Conservation (phyloP, 92 coral and sea anemone genomes). For the Zoanthus sociatus region DNA sequence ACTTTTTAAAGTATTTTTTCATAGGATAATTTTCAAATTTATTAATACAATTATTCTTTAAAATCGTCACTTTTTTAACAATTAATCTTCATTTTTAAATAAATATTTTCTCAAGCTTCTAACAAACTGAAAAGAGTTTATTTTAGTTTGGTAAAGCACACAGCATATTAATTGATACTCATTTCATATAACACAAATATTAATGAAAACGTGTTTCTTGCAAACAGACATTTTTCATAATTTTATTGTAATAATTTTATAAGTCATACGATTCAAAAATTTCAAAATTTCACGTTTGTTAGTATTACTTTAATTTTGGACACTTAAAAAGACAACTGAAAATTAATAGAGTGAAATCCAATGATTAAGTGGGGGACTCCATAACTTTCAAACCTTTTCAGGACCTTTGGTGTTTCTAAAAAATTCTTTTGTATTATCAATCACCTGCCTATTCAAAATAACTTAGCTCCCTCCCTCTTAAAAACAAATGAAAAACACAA, state of each 20-base stretch:
- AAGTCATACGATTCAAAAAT: not conserved
- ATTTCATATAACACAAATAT: not conserved
- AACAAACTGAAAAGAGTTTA: not conserved
- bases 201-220: not conserved
- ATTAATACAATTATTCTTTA: constrained; percentile 3
- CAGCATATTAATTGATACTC: not conserved
- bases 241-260: not conserved
- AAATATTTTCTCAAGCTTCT: not conserved
- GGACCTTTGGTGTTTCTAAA: too few relatives aligned
- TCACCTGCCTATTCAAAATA: too few relatives aligned
- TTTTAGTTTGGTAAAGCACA: not conserved
- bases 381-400: too few relatives aligned
- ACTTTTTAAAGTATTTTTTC: not conserved
- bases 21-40: not conserved
- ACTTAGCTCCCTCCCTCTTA: too few relatives aligned
- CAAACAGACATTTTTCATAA: not conserved
- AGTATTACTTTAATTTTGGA: not conserved
- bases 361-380: too few relatives aligned
- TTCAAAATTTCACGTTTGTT: not conserved
- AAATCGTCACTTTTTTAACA: not conserved
- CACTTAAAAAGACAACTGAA: not conserved
- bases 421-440: too few relatives aligned
- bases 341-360: too few relatives aligned
- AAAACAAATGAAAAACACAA: too few relatives aligned
- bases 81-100: not conserved